Base-by-base conservation (phyloP, 1,140 invertebrate genomes). In the Drosophila lowei region DNA sequence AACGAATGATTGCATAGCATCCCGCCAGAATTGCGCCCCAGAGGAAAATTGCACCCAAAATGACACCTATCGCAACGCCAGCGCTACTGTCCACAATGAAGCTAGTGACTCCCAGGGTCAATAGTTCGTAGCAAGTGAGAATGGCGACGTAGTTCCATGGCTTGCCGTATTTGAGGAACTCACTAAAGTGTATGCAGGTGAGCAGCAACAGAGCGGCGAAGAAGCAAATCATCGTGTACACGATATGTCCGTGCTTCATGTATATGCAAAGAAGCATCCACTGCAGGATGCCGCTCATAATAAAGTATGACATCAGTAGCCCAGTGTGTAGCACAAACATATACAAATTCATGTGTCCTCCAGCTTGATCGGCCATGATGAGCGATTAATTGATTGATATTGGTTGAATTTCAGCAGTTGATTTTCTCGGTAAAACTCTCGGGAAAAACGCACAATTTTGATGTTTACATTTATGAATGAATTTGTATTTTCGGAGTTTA, bases 261-360 rank as follows among this genome's bases (percentile, higher is more conserved):
- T 34, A 62, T 2, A 59, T 6, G 6, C 72, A 56, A 0, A 84
- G 5, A 0, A 76, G 1, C 66, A 84, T 65, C 75, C 79, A 84
- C 46, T 84, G 79, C 1, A 76, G 76, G 6, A 60, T 1, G n/a
- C 72, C 72, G 1, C 48, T 3, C 11, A 72, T 2, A 1, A 84
- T 0, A 5, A 72, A 59, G 30, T 58, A 23, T 0, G 23, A 9
- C 0, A 60, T 11, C 0, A 48, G 25, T 2, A 84, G 1, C 0
- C 0, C 34, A 3, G 67, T 60, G 7, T 3, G 0, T 1, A 11
- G 1, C 5, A 65, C 53, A 23, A 83, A 79, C 6, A 7, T 18
- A 0, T 8, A 8, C 6, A 4, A 11, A 0, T 11, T 38, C 34
- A 38, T 1, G 9, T 5, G 34, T 13, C 34, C 9, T 9, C 8